Evolutionary conservation across 2,888 invertebrate species (phyloP).

Genomic region (Phalera bucephala): DNA sequence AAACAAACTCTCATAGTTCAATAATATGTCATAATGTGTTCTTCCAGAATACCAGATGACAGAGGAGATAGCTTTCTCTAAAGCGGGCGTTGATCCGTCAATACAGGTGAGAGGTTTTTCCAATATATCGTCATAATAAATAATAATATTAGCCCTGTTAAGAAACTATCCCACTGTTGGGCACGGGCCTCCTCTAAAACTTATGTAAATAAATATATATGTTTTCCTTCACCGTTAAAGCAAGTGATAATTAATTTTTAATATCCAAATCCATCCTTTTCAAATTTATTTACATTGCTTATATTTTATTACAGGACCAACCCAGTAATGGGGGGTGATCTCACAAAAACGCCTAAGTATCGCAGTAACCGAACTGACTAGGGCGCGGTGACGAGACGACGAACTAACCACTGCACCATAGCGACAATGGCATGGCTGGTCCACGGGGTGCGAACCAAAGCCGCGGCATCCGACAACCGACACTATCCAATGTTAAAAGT

Average conservation of each 20-base stretch:
- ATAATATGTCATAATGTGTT: neutral
- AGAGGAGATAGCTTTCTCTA: constrained; percentile 55
- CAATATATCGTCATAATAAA: too few relatives aligned
- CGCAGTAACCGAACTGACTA: constrained; percentile 16
- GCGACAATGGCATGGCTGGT: constrained; percentile 23
- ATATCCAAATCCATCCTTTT: too few relatives aligned
- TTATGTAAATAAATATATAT: too few relatives aligned
- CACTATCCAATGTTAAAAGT: constrained; percentile 4
- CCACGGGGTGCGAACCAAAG: constrained; percentile 11
- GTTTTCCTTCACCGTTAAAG: neutral
- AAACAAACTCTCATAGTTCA: too few relatives aligned
- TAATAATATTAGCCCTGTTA: too few relatives aligned
- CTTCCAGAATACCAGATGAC: constrained; percentile 56
- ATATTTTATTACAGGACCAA: constrained; percentile 53
- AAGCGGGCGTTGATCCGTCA: constrained; percentile 50
- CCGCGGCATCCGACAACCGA: constrained; percentile 7
- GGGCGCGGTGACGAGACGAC: constrained; percentile 8
- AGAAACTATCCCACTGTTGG: too few relatives aligned
- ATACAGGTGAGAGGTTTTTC: constrained; percentile 61
- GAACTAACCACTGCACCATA: constrained; percentile 24
- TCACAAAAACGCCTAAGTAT: constrained; percentile 9
- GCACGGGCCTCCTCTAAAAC: neutral
- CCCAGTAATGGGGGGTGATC: constrained; percentile 75
- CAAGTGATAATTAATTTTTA: neutral
- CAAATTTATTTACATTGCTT: too few relatives aligned